Percentiles rank a stretch among this genome's conserved stretches.
Conservation (phyloP, 2,888 invertebrate species). For the Beris chalybata region DNA sequence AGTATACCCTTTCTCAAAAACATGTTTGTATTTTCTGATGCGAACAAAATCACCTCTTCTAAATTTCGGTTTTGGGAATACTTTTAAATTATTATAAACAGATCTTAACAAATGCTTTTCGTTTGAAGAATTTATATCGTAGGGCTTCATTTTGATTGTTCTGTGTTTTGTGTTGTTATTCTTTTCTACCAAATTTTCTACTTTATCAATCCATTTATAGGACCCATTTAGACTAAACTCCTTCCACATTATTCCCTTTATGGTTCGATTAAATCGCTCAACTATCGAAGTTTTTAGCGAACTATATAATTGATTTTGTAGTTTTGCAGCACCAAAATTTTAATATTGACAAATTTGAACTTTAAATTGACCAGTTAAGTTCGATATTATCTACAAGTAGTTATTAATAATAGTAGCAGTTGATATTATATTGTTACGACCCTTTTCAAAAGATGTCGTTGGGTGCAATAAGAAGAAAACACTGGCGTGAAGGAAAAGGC, state of each 20-base stretch:
- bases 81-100: constrained; percentile 34
- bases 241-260: constrained; percentile 41
- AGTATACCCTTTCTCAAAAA: too few relatives aligned
- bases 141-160: constrained; percentile 38
- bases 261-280: constrained; percentile 40
- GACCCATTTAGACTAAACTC: too few relatives aligned
- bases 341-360: too few relatives aligned
- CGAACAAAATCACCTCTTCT: too few relatives aligned
- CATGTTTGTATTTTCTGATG: too few relatives aligned
- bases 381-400: too few relatives aligned
- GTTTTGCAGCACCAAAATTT: constrained; percentile 33
- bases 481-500: too few relatives aligned
- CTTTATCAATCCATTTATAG: constrained; percentile 37
- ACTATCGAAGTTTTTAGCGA: constrained; percentile 32
- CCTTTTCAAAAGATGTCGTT: too few relatives aligned
- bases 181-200: constrained; percentile 36
- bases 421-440: too few relatives aligned
- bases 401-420: too few relatives aligned
- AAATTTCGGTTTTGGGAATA: constrained; percentile 38
- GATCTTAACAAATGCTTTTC: constrained; percentile 33
- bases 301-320: constrained; percentile 39
- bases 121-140: constrained; percentile 42
- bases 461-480: too few relatives aligned
- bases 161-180: constrained; percentile 43
- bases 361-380: too few relatives aligned